Conservation (phyloP, 1,140 invertebrate genomes). For the Diorhabda elongata region DNA sequence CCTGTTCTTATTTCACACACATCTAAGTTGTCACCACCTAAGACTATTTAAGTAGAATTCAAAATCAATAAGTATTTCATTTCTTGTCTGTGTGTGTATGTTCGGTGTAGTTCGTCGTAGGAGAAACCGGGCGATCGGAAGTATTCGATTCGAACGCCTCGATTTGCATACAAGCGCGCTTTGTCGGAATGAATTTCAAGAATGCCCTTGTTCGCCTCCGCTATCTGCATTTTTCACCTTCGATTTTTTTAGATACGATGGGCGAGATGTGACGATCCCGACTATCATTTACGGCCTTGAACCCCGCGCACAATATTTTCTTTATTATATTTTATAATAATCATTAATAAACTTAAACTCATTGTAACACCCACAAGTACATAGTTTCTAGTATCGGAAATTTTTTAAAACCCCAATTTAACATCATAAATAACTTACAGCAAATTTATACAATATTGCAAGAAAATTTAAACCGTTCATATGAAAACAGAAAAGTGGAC, state of each 20-base stretch:
- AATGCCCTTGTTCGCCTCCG: conserved; percentile 19
- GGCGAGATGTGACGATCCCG: background rate
- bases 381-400: too few relatives aligned
- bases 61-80: conserved; percentile 44
- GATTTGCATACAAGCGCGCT: conserved; percentile 37
- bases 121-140: conserved; percentile 29
- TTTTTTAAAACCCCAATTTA: too few relatives aligned
- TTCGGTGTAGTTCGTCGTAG: conserved; percentile 33
- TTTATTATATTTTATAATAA: background rate
- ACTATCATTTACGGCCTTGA: background rate
- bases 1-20: conserved; percentile 25
- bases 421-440: too few relatives aligned
- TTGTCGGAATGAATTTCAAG: conserved; percentile 26
- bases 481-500: too few relatives aligned
- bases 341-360: too few relatives aligned
- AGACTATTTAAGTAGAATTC: conserved; percentile 43
- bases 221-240: conserved; percentile 13
- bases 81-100: conserved; percentile 35
- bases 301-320: background rate
- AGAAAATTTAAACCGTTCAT: too few relatives aligned
- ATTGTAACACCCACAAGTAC: too few relatives aligned
- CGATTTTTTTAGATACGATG: conserved; percentile 1
- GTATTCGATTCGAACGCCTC: conserved; percentile 37
- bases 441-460: too few relatives aligned
- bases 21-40: conserved; percentile 39